Conservation (phyloP, 1,140 invertebrate genomes). For the Ips nitidus region DNA sequence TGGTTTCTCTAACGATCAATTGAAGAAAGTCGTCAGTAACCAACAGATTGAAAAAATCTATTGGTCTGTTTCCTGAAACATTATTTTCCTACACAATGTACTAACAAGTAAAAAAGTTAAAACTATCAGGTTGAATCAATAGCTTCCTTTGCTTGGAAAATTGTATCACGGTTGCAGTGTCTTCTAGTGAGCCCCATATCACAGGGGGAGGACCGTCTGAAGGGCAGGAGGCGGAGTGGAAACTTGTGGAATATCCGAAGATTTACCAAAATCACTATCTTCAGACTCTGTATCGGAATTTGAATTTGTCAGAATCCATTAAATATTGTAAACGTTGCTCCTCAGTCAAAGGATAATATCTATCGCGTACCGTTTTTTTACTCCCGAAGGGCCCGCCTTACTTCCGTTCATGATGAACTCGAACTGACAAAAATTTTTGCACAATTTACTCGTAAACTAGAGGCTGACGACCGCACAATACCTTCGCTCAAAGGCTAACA, state of each 20-base stretch:
- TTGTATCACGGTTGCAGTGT: not conserved
- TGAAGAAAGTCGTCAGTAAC: conserved; percentile 30
- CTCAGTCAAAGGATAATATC: not conserved
- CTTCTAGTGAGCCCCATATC: not conserved
- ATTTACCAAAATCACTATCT: not conserved
- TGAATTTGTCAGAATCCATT: too few species aligned
- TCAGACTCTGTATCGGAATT: conserved; percentile 5
- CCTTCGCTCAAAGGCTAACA: not conserved
- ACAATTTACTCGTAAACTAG: not conserved
- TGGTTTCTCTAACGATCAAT: conserved; percentile 31
- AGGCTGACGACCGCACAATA: not conserved
- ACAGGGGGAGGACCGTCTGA: not conserved
- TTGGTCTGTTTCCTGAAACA: conserved; percentile 1
- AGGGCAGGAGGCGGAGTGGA: not conserved
- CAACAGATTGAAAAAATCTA: conserved; percentile 20
- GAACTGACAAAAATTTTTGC: not conserved
- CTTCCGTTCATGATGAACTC: not conserved
- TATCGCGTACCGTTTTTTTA: not conserved
- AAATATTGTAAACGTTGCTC: not conserved
- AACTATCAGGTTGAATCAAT: not conserved
- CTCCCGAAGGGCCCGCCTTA: not conserved
- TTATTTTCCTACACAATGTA: conserved; percentile 2
- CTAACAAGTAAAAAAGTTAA: not conserved
- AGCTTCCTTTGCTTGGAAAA: conserved; percentile 1
- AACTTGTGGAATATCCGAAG: not conserved